Base-by-base conservation (phyloP, 2,888 invertebrate genomes). In the Oscheius sp. region DNA sequence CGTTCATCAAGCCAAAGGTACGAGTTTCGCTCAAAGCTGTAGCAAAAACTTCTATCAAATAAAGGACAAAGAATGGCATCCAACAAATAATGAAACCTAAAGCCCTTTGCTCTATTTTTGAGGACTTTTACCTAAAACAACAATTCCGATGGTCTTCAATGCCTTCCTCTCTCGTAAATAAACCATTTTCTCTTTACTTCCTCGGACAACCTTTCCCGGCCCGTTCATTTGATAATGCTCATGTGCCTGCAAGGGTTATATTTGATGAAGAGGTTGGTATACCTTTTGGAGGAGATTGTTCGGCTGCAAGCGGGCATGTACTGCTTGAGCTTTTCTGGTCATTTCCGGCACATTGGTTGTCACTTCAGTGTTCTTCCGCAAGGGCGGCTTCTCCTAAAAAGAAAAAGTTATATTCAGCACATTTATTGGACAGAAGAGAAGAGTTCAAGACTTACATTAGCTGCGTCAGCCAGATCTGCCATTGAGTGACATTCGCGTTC, bases 21-120 rank as follows among this genome's bases (percentile, higher is more conserved):
- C 70, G 57, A 2, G 78, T 74, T 17, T 68, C 71, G 29, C 72
- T 75, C 2, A 80, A 50, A 10, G 71, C 57, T 3, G 72, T 64
- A 12, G 78, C 70, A 53, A 83, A 81, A 0, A 85, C 83, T 74
- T 87, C 83, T 17, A 87, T 76, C 10, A 88, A 76, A 65, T 87
- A 88, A 46, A 87, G 72, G 8, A 87, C 78, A 74, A 87, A 87
- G 71, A 87, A 87, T 6, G 87, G 87, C 82, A 87, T 84, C 87
- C 87, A 87, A 70, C 87, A 87, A 20, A 86, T 75, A 31, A 88
- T 86, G 71, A 87, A 87, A 20, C 87, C 86, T 81, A 74, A 55
- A 80, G 63, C 33, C 5, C 39, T 29, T 34, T 66, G 53, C 31
- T 46, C 3, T 45, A n/a, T n/a, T n/a, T n/a, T 4, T 1, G 45